Percentiles rank a stretch among this genome's conserved stretches.
These are phyloP conservation scores for Ferrisia virgata DNA, from an alignment of 2,888 invertebrate genomes.

Conservation along the genomic window DNA sequence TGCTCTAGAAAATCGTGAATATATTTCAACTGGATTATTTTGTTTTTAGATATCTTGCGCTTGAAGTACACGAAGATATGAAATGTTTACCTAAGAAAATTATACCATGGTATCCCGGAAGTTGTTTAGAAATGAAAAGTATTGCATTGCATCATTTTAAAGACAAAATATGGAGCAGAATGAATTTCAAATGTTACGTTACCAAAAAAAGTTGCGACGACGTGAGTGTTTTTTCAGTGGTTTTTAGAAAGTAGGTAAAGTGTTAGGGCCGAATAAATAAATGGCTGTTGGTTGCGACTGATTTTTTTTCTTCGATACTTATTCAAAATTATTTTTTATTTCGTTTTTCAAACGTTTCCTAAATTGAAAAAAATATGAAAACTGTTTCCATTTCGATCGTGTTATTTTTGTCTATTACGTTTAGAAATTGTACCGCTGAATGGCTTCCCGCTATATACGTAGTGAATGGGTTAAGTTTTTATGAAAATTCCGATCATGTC, in stretches of 20 bases:
- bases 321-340: neutral
- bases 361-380: neutral
- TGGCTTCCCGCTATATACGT: neutral
- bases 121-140: neutral
- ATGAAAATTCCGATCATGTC: neutral
- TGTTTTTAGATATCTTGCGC: constrained; percentile 56
- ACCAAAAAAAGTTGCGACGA: neutral
- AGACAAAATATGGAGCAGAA: neutral
- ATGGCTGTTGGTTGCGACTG: neutral
- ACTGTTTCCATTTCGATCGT: neutral
- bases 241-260: neutral
- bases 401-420: neutral
- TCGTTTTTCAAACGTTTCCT: neutral
- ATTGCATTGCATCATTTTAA: neutral
- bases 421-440: neutral
- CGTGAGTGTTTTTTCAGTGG: constrained; percentile 9
- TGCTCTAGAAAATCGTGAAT: too few species aligned
- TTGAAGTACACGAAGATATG: constrained; percentile 61
- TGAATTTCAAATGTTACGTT: constrained; percentile 27
- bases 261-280: neutral
- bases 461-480: neutral
- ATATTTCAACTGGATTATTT: neutral
- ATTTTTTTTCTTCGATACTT: neutral
- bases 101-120: constrained; percentile 34
- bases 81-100: neutral